Evolutionary conservation across 2,797 vertebrate genomes (phyloP), one percentile per base, ranked within the genome.

Genomic region (Tokudaia tokunoshimensis): DNA sequence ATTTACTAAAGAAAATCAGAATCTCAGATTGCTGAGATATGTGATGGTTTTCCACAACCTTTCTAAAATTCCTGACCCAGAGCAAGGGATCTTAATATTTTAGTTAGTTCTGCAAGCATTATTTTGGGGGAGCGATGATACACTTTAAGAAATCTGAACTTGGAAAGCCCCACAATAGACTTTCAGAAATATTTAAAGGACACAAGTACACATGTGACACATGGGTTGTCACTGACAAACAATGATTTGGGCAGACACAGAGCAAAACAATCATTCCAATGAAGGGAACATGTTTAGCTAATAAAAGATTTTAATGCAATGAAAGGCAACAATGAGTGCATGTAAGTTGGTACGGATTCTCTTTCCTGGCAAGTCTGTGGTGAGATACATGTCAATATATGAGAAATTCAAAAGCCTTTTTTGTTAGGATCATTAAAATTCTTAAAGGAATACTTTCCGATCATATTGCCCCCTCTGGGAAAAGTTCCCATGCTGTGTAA

Each of bases 351-450:
- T 37, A 17, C 8, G 24, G 19, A 50, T 29, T 78, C 52, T 85
- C 47, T 59, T 91, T 29, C 19, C 24, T 63, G 79, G n/a, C 47
- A 24, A 15, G 41, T 26, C 89, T 63, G 1, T 57, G 8, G 59
- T 47, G 52, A 92, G 74, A 52, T 61, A 94, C 88, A 83, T 37
- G 24, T 75, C 3, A 1, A 57, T 76, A 65, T n/a, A 24, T 57
- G 86, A 89, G 70, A 96, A 80, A 91, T 44, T 79, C 20, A 59
- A 52, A 37, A 59, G 63, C 24, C 26, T 89, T 97, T 94, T 94
- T 81, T 94, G 84, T 74, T 94, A 78, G 72, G 78, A 96, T 92
- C 90, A 81, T 96, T 96, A 89, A 89, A 80, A 95, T 97, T 93
- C 91, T 94, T 94, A 89, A 95, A 95, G 50, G 80, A 67, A 65